Conservation (phyloP, 2,113 vertebrate species). For the Holacanthus passer region DNA sequence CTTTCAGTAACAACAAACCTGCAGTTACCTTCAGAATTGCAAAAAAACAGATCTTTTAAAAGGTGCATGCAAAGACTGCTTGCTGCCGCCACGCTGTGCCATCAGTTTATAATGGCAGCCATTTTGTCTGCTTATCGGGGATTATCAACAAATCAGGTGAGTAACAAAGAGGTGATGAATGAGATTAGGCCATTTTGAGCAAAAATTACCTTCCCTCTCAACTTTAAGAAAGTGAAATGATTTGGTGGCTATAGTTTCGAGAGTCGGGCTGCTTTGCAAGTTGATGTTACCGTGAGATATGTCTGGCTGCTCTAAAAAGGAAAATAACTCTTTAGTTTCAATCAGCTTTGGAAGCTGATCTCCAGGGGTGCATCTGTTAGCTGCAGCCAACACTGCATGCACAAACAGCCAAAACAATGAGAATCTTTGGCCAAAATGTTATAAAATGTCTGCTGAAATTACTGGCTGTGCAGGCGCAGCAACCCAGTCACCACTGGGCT, state of each 20-base stretch:
- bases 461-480: slow-evolving; percentile 8
- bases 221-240: slow-evolving; percentile 42
- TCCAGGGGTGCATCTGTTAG: slow-evolving; percentile 38
- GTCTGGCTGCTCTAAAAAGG: slow-evolving; percentile 13
- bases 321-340: slow-evolving; percentile 47
- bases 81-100: slow-evolving; percentile 40
- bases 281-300: slow-evolving; percentile 44
- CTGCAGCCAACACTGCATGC: slow-evolving; percentile 27
- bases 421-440: slow-evolving; percentile 31
- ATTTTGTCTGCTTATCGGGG: slow-evolving; percentile 42
- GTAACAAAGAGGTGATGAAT: slow-evolving; percentile 41
- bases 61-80: slow-evolving; percentile 14
- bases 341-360: slow-evolving; percentile 51
- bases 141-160: slow-evolving; percentile 56
- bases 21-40: slow-evolving; percentile 41
- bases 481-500: slow-evolving; percentile 25
- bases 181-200: slow-evolving; percentile 41
- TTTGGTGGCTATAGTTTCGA: slow-evolving; percentile 16
- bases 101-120: slow-evolving; percentile 54
- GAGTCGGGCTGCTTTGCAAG: slow-evolving; percentile 39
- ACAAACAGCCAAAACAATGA: slow-evolving; percentile 38
- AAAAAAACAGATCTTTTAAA: slow-evolving; percentile 23
- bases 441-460: slow-evolving; percentile 44
- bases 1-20: slow-evolving; percentile 43
- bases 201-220: slow-evolving; percentile 24